Evolutionary conservation across 2,113 vertebrate species (phyloP), one percentile per base, ranked within the genome.

Genomic region (Romanogobio albipinnatus): DNA sequence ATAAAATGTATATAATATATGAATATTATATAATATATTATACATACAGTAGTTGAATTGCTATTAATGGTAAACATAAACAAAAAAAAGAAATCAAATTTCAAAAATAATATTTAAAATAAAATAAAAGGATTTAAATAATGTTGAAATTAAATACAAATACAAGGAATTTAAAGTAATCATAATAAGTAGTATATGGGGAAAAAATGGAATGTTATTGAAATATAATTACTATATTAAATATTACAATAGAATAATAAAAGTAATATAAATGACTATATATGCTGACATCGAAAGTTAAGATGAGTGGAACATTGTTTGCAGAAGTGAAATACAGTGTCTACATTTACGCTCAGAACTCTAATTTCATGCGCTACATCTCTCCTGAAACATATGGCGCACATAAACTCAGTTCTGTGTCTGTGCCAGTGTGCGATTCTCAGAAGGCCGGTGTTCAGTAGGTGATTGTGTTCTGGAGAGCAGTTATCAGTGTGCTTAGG

Each of bases 401-500:
- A 58, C 47, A 70, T 43, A 78, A 74, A 82, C 29, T 49, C 49
- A 26, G 71, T 86, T 64, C 74, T 26, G 47, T 56, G 62, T 77
- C 19, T 51, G 29, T 79, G 64, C 82, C 58, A 84, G 43, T 83
- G 88, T 80, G 61, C 24, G 45, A 86, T 94, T 92, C 91, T 93
- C 80, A 89, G 92, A 93, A 94, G 90, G 87, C 82, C 90, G 92
- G 89, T 91, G 89, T 91, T 88, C 84, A 64, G 87, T 85, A 87
- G 86, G 88, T 93, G 93, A 94, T 94, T 94, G 93, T 90, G 76
- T 77, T 88, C 84, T 85, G 74, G 76, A 85, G 85, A 71, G 90
- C 85, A 86, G 92, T 93, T 95, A 94, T 95, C 94, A 90, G 88
- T 9, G n/a, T 62, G 80, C 66, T 49, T 4, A 68, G 24, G 83